These are phyloP conservation scores for Panopea generosa DNA, from an alignment of 2,888 invertebrate genomes.

Conservation along the genomic window DNA sequence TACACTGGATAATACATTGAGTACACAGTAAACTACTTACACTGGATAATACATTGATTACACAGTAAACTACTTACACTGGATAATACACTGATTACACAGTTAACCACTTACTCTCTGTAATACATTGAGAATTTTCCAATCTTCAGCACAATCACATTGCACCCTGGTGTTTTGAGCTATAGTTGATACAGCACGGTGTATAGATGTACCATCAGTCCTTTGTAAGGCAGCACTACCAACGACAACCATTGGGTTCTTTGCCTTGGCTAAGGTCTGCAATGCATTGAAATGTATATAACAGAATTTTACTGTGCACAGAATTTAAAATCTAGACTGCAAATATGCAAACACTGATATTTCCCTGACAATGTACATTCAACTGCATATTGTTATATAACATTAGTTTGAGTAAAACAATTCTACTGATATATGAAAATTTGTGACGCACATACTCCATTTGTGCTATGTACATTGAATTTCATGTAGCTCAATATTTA, in stretches of 20 bases:
- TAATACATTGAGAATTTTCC: constrained; percentile 96
- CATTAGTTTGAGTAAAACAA: too few relatives aligned
- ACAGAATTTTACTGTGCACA: too few relatives aligned
- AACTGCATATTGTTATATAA: too few relatives aligned
- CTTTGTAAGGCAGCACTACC: constrained; percentile 94
- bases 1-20: too few relatives aligned
- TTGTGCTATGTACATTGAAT: too few relatives aligned
- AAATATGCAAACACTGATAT: neutral
- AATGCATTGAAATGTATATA: constrained; percentile 11
- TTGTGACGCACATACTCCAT: too few relatives aligned
- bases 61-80: too few relatives aligned
- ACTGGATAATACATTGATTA: too few relatives aligned
- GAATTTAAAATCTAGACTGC: neutral
- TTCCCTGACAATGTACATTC: neutral
- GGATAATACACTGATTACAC: too few relatives aligned
- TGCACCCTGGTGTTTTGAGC: constrained; percentile 86
- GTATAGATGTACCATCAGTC: constrained; percentile 79
- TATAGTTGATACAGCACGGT: constrained; percentile 89
- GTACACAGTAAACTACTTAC: too few relatives aligned
- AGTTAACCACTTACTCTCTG: constrained; percentile 89
- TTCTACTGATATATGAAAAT: too few relatives aligned
- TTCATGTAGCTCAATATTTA: too few relatives aligned
- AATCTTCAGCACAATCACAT: constrained; percentile 85
- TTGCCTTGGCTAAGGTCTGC: constrained; percentile 89
- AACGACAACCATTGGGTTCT: constrained; percentile 95